Evolutionary conservation across 2,797 vertebrate species (phyloP).

Genomic region (Phaenicophaeus curvirostris): DNA sequence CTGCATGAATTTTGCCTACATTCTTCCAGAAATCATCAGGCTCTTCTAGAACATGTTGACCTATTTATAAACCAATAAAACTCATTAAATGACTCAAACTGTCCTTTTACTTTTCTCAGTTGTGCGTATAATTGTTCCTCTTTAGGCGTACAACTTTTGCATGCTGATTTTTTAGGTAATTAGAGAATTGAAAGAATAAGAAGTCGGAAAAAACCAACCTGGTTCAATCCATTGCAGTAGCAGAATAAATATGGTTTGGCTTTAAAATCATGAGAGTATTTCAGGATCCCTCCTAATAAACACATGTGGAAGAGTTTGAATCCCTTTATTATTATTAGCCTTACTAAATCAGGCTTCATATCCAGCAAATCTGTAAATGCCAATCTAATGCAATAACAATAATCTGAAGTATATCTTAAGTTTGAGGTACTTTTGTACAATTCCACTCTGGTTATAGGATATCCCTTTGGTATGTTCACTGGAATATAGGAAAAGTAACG

Average conservation of each 20-base stretch:
- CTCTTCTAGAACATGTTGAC: slow-evolving; percentile 12
- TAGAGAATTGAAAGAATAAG: background rate
- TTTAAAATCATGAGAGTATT: background rate
- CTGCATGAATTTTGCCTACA: slow-evolving; percentile 2
- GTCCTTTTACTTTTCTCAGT: background rate
- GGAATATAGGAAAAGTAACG: background rate
- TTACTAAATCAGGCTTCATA: background rate
- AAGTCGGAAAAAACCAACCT: background rate
- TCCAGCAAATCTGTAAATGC: background rate
- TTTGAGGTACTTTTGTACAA: background rate
- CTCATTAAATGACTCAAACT: background rate
- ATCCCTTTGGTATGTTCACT: background rate
- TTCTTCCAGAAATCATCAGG: slow-evolving; percentile 35
- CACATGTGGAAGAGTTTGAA: background rate
- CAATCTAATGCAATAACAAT: background rate
- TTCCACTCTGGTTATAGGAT: accelerated
- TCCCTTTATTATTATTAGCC: background rate
- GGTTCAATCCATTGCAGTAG: accelerated
- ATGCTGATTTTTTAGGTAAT: background rate
- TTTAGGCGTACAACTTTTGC: background rate
- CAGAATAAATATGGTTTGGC: background rate
- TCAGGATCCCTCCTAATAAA: background rate
- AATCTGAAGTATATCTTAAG: background rate
- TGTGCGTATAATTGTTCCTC: background rate
- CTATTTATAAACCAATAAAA: slow-evolving; percentile 36